Base-by-base conservation (phyloP, 92 coral and sea anemone species). In the Epizoanthus ramosus region DNA sequence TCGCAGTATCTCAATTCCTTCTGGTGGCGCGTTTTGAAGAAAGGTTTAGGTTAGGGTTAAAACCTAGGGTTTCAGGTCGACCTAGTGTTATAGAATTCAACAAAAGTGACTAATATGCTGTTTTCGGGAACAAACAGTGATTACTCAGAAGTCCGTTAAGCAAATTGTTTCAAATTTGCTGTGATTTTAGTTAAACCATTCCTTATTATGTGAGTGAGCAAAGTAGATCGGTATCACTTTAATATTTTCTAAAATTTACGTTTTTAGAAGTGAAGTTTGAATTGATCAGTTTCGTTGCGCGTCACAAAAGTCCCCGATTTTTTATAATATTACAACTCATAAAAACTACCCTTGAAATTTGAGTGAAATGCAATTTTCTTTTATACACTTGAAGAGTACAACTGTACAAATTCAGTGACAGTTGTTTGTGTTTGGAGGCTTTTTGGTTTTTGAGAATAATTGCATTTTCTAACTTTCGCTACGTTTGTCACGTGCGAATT, bases 321-420 rank as follows among this genome's bases (percentile, higher is more conserved):
- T 66, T 2, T 66, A 2, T 64, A 12, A 66, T 7, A 28, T 66
- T 66, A 28, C 18, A 66, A 66, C 71, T 66, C 71, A 28, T 66
- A 66, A 66, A 66, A 66, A 66, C 71, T 8, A 66, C 71, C 71
- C 71, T 66, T 66, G 71, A 66, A 66, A 66, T 66, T 24, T 13
- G n/a, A 66, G 71, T 66, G 71, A 66, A 66, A 9, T 66, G 17
- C 17, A 50, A 66, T 66, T 66, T 66, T 66, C 41, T 66, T 66
- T 31, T 31, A 66, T 66, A 66, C 71, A 66, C 71, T 31, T 31
- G 50, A 66, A 66, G 43, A 66, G 71, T 66, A 66, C 50, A 66
- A 31, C 13, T 6, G 71, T 66, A 66, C 71, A 66, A 66, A 66
- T 66, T 66, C 47, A 31, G 17, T 9, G 16, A 66, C 71, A 31